Base-by-base conservation (phyloP, 2,113 vertebrate genomes). In the Alexandromys fortis region DNA sequence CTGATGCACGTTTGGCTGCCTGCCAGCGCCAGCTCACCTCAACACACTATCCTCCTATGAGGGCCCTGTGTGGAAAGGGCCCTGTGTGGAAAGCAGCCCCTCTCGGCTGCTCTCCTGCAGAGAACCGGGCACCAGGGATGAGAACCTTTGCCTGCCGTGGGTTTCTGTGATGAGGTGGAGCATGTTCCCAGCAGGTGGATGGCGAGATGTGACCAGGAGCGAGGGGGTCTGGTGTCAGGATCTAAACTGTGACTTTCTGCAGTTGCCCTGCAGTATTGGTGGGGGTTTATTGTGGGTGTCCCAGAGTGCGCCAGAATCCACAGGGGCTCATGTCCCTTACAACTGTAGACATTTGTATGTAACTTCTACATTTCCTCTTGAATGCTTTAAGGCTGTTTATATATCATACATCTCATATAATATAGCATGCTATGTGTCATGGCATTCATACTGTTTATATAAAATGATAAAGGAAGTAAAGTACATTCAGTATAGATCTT, bases 61-160 rank as follows among this genome's bases (percentile, higher is more conserved):
- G 5, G 38, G 19, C 87, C 33, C 47, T 10, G n/a, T 30, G 52
- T 2, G 35, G 24, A 28, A 82, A 67, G 86, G 38, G 19, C 87
- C 33, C 47, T 10, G n/a, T 30, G 52, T 2, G 35, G 24, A 28
- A 82, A 67, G 86, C 47, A 35, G 1, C 8, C 28, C 5, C 6
- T 68, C 21, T 21, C 0, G 0, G 70, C 28, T 2, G 11, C 72
- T 75, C 76, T n/a, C 13, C 47, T 26, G 14, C 6, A 22, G 55
- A 55, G 63, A 67, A 73, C 68, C 0, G 1, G 83, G 85, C 55
- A 75, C 30, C 42, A 42, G 1, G 1, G 7, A 4, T 42, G 22
- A 8, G 28, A 11, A 19, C 2, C 22, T 52, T 0, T 0, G 61
- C 28, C 16, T 9, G 14, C 19, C 26, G 0, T 0, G 35, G 65